Percentiles rank a stretch among this genome's conserved stretches.
phyloP scores from a whole-genome alignment of 1,140 invertebrate species.

The Sipha flava region DNA sequence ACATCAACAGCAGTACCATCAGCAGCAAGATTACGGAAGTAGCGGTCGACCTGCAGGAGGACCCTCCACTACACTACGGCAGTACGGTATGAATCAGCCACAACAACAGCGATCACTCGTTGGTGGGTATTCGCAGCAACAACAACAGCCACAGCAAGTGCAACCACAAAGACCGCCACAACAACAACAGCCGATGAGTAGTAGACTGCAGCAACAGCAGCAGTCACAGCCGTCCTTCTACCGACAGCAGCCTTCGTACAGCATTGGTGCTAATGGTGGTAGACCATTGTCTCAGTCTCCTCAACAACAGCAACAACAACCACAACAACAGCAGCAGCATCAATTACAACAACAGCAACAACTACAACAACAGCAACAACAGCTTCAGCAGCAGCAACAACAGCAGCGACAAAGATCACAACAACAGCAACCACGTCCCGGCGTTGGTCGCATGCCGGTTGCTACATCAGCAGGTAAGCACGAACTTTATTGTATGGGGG shows the following conservation, averaged over 20 bases:
- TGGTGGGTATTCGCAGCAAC: not conserved
- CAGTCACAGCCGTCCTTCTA: slow-evolving; percentile 34
- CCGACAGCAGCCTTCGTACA: slow-evolving; percentile 30
- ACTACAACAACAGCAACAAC: not conserved
- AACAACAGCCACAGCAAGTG: slow-evolving; percentile 25
- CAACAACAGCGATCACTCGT: not conserved
- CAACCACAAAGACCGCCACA: slow-evolving; percentile 35
- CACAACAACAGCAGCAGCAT: not conserved
- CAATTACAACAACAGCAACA: not conserved
- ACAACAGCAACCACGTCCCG: not conserved
- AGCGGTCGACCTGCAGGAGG: not conserved
- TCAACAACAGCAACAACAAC: not conserved
- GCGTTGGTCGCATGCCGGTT: not conserved
- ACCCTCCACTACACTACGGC: not conserved
- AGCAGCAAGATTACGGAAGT: not conserved
- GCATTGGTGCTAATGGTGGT: not conserved
- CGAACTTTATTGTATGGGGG: not conserved
- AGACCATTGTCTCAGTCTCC: not conserved
- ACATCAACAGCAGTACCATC: not conserved
- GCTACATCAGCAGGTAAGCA: not conserved
- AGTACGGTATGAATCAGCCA: slow-evolving; percentile 13
- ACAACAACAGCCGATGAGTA: no score
- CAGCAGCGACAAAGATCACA: not conserved
- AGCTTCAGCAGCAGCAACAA: not conserved
- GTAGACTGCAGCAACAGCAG: slow-evolving; percentile 31